Evolutionary conservation across 1,140 invertebrate genomes (phyloP), one percentile per base, ranked within the genome.

Genomic region (Heliconius himera): DNA sequence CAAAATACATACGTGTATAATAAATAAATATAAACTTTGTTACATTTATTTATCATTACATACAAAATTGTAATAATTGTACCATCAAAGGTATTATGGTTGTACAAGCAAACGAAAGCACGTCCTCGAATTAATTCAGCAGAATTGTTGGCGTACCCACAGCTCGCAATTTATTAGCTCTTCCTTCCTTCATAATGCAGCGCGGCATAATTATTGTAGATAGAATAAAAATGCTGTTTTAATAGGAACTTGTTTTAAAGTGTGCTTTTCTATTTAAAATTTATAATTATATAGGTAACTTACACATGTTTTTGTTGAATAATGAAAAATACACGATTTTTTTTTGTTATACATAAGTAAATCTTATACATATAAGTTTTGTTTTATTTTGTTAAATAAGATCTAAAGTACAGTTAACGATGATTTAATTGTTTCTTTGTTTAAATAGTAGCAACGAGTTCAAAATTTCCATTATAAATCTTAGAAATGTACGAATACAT

Each of bases 71-170:
- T 66, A 66, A 66, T 66, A 74, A 74, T 76, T 73, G 73, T 80
- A 73, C 49, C 54, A 76, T 73, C 73, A 73, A 80, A 66, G 70
- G 41, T 81, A 75, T 74, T 60, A 75, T 75, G 70, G 41, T 54
- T 71, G 73, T 72, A 38, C 74, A 79, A 81, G 78, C 74, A 81
- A 81, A 81, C 80, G 72, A 78, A 81, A 74, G 73, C 77, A 81
- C 77, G 77, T 78, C 77, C 77, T 74, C 74, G 77, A 81, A 81
- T 81, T 78, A 81, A 79, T 81, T 81, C 78, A 72, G 73, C 33
- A 41, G 74, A 73, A 81, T 81, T 81, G 77, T 81, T 81, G 41
- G 80, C 51, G 73, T 33, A 74, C 29, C 80, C 77, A 73, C 81
- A 72, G 70, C 71, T 54, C 66, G 70, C 38, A 81, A 79, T 81